phyloP scores from a whole-genome alignment of 1,140 invertebrate species.

The Maconellicoccus hirsutus region DNA sequence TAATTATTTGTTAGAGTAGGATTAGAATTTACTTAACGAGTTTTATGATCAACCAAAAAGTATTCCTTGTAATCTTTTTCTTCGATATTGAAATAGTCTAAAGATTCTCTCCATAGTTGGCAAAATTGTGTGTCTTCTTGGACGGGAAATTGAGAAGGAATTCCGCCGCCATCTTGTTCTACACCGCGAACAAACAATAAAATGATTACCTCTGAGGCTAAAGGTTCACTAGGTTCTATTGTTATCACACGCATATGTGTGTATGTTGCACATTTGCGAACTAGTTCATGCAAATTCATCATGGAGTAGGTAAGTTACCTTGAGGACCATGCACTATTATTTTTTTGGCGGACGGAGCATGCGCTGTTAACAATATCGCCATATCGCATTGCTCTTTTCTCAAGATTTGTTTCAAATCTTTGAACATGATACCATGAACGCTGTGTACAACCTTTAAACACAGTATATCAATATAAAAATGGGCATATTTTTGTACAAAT shows the following conservation, averaged over 20 bases:
- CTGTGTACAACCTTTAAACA: constrained; percentile 70
- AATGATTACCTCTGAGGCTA: no score
- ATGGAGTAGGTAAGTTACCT: constrained; percentile 33
- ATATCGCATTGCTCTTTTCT: constrained; percentile 98
- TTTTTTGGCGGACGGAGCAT: constrained; percentile 97
- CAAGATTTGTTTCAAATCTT: constrained; percentile 96
- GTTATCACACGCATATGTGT: no score
- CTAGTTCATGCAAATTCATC: no score
- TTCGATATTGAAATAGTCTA: constrained; percentile 96
- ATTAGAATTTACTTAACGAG: constrained; percentile 70
- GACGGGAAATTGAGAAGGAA: constrained; percentile 95
- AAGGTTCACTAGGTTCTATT: no score
- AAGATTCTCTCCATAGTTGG: constrained; percentile 86
- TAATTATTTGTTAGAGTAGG: no score
- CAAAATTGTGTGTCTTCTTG: constrained; percentile 98
- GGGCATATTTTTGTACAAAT: no score
- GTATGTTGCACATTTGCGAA: no score
- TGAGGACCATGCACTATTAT: constrained; percentile 94
- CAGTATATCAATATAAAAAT: no score
- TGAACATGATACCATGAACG: constrained; percentile 98
- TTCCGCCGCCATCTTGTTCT: constrained; percentile 80
- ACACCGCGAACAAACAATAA: background rate
- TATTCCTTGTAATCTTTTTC: constrained; percentile 79
- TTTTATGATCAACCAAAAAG: constrained; percentile 94
- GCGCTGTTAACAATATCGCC: constrained; percentile 90